Evolutionary conservation across 2,888 invertebrate genomes (phyloP).

Genomic region (Eupelmus urozonus): DNA sequence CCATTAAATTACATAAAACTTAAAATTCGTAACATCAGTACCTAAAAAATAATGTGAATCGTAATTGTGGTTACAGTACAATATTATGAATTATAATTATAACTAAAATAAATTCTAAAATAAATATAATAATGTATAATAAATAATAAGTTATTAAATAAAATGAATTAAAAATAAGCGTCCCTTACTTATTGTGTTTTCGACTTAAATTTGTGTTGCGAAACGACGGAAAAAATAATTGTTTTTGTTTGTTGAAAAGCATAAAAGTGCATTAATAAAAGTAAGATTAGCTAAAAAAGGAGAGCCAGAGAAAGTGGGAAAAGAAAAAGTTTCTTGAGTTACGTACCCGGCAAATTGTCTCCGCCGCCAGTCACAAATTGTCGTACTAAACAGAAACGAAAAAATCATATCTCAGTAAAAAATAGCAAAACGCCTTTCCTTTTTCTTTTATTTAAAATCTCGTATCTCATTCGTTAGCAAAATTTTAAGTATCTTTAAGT

Average conservation of each 20-base stretch:
- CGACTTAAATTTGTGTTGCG: conserved; percentile 47
- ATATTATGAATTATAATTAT: too few species aligned
- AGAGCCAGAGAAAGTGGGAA: conserved; percentile 54
- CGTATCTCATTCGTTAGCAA: conserved; percentile 67
- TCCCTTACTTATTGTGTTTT: conserved; percentile 52
- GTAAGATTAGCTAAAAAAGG: conserved; percentile 51
- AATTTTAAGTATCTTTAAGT: conserved; percentile 20
- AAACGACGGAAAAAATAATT: conserved; percentile 32
- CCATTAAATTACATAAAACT: conserved; percentile 10
- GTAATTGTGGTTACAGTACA: neutral
- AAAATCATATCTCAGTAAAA: conserved; percentile 76
- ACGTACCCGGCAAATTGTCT: conserved; percentile 80
- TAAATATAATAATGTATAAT: neutral
- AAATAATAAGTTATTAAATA: conserved; percentile 30
- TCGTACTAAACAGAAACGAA: conserved; percentile 79
- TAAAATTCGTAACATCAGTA: neutral
- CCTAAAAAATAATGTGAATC: too few species aligned
- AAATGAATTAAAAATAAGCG: conserved; percentile 33
- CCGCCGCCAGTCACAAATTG: conserved; percentile 78
- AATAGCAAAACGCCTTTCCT: conserved; percentile 65
- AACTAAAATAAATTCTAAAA: too few species aligned
- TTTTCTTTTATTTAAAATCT: conserved; percentile 54
- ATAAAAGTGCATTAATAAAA: conserved; percentile 53
- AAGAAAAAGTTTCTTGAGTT: conserved; percentile 70
- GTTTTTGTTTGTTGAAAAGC: conserved; percentile 35